phyloP scores from a whole-genome alignment of 2,888 invertebrate species.

The Eupithecia tripunctaria region DNA sequence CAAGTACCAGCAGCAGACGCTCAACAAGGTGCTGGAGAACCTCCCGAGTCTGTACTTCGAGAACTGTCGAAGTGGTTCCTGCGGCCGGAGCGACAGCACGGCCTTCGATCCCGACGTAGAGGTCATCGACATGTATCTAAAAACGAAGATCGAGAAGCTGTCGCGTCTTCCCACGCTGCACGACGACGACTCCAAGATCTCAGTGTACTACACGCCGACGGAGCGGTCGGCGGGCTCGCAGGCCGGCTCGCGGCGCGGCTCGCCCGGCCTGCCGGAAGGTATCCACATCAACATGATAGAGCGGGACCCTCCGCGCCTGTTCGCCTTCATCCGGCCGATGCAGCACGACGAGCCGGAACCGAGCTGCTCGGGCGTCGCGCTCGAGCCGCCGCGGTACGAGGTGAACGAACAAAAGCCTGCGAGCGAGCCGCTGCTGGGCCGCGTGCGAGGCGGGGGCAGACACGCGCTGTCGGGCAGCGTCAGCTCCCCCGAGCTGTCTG shows the following conservation, averaged over 20 bases:
- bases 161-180: slow-evolving; percentile 81
- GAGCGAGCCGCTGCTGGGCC: slow-evolving; percentile 77
- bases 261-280: slow-evolving; percentile 80
- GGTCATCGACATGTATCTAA: slow-evolving; percentile 87
- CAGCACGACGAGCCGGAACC: slow-evolving; percentile 51
- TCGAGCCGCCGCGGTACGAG: slow-evolving; percentile 55
- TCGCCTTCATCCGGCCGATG: slow-evolving; percentile 70
- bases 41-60: slow-evolving; percentile 95
- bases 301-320: slow-evolving; percentile 68
- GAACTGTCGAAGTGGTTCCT: slow-evolving; percentile 94
- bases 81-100: slow-evolving; percentile 90
- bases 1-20: slow-evolving; percentile 97
- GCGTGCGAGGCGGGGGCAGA: slow-evolving; percentile 50
- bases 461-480: slow-evolving; percentile 64
- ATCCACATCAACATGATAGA: slow-evolving; percentile 89
- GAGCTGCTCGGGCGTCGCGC: slow-evolving; percentile 52
- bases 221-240: slow-evolving; percentile 86
- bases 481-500: slow-evolving; percentile 77
- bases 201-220: slow-evolving; percentile 93
- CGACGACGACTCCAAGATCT: slow-evolving; percentile 88
- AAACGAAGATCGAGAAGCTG: slow-evolving; percentile 86
- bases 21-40: slow-evolving; percentile 97
- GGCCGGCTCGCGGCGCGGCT: slow-evolving; percentile 53
- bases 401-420: slow-evolving; percentile 52
- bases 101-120: slow-evolving; percentile 88